phyloP scores from a whole-genome alignment of 2,113 vertebrate genomes.

The Sialia sialis region DNA sequence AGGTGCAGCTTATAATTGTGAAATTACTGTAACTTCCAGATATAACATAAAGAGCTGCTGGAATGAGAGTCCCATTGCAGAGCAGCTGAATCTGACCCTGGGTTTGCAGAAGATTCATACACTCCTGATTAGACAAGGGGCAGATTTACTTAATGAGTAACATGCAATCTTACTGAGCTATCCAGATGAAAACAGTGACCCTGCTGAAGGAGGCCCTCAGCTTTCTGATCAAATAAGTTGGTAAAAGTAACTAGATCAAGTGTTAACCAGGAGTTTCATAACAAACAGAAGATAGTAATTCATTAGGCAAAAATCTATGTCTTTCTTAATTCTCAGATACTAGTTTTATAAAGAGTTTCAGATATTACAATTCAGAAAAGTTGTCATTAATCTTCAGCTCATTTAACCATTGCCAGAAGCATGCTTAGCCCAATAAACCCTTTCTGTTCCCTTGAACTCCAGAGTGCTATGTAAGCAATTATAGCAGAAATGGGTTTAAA shows the following conservation, averaged over 20 bases:
- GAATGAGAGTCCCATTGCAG: neutral
- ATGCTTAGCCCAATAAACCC: neutral
- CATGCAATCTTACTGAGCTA: neutral
- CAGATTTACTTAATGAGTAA: slow-evolving; percentile 23
- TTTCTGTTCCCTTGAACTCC: neutral
- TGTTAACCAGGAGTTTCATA: neutral
- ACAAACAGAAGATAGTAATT: neutral
- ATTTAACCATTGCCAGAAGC: neutral
- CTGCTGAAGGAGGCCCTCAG: neutral
- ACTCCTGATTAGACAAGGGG: neutral
- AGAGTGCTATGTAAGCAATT: neutral
- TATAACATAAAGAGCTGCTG: neutral
- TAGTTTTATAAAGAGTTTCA: neutral
- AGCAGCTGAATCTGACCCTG: neutral
- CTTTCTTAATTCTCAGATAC: neutral
- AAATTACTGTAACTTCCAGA: neutral
- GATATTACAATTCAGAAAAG: neutral
- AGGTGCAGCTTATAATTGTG: no score
- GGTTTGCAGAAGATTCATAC: neutral
- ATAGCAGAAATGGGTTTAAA: neutral
- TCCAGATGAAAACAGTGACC: neutral
- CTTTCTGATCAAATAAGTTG: neutral
- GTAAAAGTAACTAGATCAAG: neutral
- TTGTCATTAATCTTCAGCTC: neutral
- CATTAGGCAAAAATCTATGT: neutral